Percentiles rank a stretch among this genome's conserved stretches.
Conservation (phyloP, 2,888 invertebrate species). For the Argyresthia albistria region DNA sequence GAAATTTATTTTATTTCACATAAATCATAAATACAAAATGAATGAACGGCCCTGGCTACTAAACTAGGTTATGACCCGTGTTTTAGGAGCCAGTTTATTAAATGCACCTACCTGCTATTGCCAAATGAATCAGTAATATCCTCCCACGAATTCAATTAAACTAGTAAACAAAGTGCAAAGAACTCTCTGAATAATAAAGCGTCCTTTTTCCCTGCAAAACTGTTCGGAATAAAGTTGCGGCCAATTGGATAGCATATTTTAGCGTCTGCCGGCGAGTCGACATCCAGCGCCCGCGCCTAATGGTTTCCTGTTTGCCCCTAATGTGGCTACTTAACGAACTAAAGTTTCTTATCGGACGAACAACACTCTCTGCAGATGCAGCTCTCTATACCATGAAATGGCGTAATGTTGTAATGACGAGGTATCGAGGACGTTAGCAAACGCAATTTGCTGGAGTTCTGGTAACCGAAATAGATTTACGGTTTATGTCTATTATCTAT, state of each 20-base stretch:
- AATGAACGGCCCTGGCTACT: too few relatives aligned
- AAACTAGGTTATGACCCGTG: too few relatives aligned
- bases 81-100: too few relatives aligned
- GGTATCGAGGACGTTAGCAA: background rate
- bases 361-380: conserved; percentile 22
- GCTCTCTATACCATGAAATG: background rate
- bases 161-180: background rate
- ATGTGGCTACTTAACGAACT: conserved; percentile 67
- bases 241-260: conserved; percentile 64
- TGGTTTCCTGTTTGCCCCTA: conserved; percentile 63
- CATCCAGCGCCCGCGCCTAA: conserved; percentile 48
- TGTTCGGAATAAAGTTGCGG: conserved; percentile 33
- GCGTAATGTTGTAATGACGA: background rate
- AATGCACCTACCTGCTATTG: too few relatives aligned
- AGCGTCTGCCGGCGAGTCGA: conserved; percentile 59
- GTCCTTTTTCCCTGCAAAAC: background rate
- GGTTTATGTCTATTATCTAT: background rate
- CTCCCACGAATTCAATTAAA: background rate
- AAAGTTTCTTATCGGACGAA: conserved; percentile 64
- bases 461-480: background rate
- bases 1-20: too few relatives aligned
- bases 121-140: background rate
- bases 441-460: background rate
- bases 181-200: background rate
- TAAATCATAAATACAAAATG: too few relatives aligned